A percentile compares a stretch with the other conserved stretches of the same genome.
phyloP scores from a whole-genome alignment of 2,888 invertebrate genomes.

The Germaria angustata region DNA sequence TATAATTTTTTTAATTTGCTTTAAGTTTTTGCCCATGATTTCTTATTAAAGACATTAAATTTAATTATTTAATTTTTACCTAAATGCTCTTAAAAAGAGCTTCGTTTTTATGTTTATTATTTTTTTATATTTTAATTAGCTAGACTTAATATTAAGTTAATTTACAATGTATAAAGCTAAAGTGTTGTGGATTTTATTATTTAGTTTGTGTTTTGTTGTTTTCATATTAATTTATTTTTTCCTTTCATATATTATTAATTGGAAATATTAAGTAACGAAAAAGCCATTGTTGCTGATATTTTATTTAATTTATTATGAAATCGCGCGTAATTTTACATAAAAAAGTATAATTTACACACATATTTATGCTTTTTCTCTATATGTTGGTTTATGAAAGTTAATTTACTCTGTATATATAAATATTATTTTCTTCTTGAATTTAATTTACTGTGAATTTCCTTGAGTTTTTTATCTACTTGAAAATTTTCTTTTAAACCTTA shows the following conservation, averaged over 20 bases:
- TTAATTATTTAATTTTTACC: constrained; percentile 54
- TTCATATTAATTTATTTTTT: constrained; percentile 21
- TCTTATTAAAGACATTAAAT: constrained; percentile 57
- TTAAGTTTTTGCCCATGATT: constrained; percentile 34
- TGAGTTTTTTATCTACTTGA: constrained; percentile 40
- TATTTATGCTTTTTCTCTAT: constrained; percentile 65
- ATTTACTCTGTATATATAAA: constrained; percentile 9
- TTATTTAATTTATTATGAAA: constrained; percentile 49
- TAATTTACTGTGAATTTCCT: constrained; percentile 62
- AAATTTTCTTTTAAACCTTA: constrained; percentile 30
- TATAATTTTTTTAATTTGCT: constrained; percentile 34
- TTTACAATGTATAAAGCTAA: constrained; percentile 75
- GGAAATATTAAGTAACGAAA: constrained; percentile 61
- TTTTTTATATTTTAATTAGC: constrained; percentile 68
- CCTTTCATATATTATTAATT: constrained; percentile 39
- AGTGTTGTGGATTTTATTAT: constrained; percentile 69
- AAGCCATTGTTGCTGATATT: constrained; percentile 61
- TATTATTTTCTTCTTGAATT: constrained; percentile 20
- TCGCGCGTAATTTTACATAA: constrained; percentile 54
- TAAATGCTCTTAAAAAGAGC: constrained; percentile 64
- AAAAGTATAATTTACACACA: constrained; percentile 57
- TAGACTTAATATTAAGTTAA: constrained; percentile 70
- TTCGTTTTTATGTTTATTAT: constrained; percentile 60
- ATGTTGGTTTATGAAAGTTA: constrained; percentile 26
- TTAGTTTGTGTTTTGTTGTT: constrained; percentile 21